phyloP scores from a whole-genome alignment of 2,113 vertebrate genomes.

The Planiliza haematocheilus region DNA sequence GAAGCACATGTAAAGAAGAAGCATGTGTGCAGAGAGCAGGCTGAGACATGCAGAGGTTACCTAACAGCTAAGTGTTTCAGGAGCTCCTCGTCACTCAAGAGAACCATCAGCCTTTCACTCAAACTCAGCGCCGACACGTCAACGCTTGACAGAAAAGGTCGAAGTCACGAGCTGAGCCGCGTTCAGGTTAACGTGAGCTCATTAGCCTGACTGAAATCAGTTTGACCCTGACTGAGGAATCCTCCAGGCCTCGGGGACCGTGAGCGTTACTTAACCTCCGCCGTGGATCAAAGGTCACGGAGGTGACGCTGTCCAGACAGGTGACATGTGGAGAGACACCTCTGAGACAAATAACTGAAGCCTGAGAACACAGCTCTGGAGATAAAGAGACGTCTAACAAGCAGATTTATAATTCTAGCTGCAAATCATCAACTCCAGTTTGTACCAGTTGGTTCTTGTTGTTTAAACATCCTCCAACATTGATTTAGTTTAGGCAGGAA shows the following conservation, averaged over 20 bases:
- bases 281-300: conserved; percentile 29
- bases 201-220: neutral
- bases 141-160: conserved; percentile 1
- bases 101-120: conserved; percentile 5
- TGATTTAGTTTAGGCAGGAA: too few relatives aligned
- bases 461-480: too few relatives aligned
- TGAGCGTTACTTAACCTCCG: conserved; percentile 32
- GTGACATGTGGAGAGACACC: too few relatives aligned
- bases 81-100: too few relatives aligned
- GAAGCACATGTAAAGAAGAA: too few relatives aligned
- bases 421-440: too few relatives aligned
- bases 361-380: too few relatives aligned
- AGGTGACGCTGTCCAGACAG: conserved; percentile 35
- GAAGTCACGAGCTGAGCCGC: neutral
- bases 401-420: too few relatives aligned
- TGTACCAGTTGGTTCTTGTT: too few relatives aligned
- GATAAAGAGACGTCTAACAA: too few relatives aligned
- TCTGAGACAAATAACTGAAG: neutral
- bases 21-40: neutral
- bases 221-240: conserved; percentile 21
- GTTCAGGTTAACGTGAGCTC: conserved; percentile 11
- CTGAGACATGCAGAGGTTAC: neutral
- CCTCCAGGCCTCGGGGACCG: conserved; percentile 17
- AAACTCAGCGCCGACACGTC: neutral
- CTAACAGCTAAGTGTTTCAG: neutral